A percentile compares a stretch with the other conserved stretches of the same genome.
Conservation (phyloP, 2,888 invertebrate genomes). For the Tetranychus piercei region DNA sequence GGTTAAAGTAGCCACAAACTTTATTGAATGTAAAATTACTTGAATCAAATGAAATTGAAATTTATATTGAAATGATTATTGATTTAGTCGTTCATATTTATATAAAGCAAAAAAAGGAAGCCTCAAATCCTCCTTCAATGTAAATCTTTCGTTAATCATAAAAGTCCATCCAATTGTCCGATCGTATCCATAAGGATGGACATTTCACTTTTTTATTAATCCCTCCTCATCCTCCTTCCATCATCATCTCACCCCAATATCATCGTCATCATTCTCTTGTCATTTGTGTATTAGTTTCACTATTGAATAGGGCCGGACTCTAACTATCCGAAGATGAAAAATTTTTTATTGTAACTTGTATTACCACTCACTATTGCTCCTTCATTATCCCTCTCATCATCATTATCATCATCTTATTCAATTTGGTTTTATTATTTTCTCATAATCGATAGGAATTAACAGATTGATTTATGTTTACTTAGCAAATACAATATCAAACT, state of each 20-base stretch:
- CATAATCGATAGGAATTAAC: not conserved
- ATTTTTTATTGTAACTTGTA: not conserved
- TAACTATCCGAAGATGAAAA: not conserved
- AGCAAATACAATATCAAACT: not conserved
- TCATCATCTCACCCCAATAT: too few relatives aligned
- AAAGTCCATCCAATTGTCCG: too few relatives aligned
- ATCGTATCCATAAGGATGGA: not conserved
- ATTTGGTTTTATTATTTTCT: not conserved
- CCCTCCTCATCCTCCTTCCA: not conserved
- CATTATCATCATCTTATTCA: not conserved
- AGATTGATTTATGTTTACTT: not conserved
- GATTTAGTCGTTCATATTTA: too few relatives aligned
- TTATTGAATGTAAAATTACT: not conserved
- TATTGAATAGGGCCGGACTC: not conserved
- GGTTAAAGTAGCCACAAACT: too few relatives aligned
- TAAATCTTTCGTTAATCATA: too few relatives aligned
- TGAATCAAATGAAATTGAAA: not conserved
- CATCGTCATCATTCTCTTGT: not conserved
- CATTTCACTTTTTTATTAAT: not conserved
- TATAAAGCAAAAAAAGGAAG: too few relatives aligned
- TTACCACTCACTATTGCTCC: not conserved
- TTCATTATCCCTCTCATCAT: not conserved
- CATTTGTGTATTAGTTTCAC: not conserved
- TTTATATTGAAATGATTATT: not conserved
- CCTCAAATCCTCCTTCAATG: too few relatives aligned